Conservation (phyloP, 2,888 invertebrate species). For the Parnassius orleans region DNA sequence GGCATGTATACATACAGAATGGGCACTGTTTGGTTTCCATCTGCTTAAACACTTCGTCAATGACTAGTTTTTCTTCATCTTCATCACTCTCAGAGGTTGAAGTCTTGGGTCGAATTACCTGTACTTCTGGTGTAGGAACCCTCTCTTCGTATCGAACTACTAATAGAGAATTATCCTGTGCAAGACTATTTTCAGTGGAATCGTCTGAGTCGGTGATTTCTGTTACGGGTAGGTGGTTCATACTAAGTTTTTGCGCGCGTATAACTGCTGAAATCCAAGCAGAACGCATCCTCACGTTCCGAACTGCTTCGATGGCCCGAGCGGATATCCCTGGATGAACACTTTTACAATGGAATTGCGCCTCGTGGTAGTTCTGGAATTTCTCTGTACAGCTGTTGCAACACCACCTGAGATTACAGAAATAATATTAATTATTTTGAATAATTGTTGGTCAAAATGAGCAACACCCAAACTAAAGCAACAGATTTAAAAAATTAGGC, state of each 20-base stretch:
- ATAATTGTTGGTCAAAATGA: not conserved
- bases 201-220: not conserved
- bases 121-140: constrained; percentile 48
- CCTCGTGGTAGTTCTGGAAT: constrained; percentile 65
- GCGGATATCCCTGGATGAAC: constrained; percentile 42
- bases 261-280: constrained; percentile 56
- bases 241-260: constrained; percentile 44
- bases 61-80: constrained; percentile 52
- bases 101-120: constrained; percentile 20
- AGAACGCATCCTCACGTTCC: constrained; percentile 47
- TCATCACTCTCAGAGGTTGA: constrained; percentile 42
- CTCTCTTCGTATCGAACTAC: constrained; percentile 60
- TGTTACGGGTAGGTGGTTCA: constrained; percentile 29
- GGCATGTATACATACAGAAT: constrained; percentile 46
- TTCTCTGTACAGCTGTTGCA: constrained; percentile 55
- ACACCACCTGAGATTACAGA: constrained; percentile 56
- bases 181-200: constrained; percentile 1
- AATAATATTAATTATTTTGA: not conserved
- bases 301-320: constrained; percentile 50
- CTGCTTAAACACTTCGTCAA: constrained; percentile 43
- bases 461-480: not conserved
- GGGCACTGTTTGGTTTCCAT: constrained; percentile 43
- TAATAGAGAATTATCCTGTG: constrained; percentile 57
- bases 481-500: not conserved
- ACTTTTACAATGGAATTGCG: constrained; percentile 63